These are phyloP conservation scores for Drosophila lutescens DNA, from an alignment of 2,888 invertebrate species.

Conservation along the genomic window DNA sequence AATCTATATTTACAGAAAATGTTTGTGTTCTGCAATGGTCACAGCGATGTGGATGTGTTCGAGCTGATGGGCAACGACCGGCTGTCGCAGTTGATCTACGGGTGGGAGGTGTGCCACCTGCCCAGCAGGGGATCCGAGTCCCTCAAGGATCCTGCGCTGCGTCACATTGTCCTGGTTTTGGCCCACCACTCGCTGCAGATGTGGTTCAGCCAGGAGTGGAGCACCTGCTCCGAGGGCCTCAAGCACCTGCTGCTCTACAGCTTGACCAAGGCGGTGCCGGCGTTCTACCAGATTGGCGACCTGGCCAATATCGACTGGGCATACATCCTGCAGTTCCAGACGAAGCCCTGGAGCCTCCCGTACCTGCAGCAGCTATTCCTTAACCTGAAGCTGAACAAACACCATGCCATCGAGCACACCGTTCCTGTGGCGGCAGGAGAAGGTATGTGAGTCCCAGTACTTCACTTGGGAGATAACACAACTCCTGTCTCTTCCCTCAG, in stretches of 20 bases:
- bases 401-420: slow-evolving; percentile 61
- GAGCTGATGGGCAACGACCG: slow-evolving; percentile 74
- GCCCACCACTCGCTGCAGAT: slow-evolving; percentile 74
- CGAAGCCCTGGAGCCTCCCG: slow-evolving; percentile 70
- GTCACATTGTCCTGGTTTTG: slow-evolving; percentile 61
- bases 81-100: slow-evolving; percentile 68
- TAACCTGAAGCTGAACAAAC: slow-evolving; percentile 45
- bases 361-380: slow-evolving; percentile 68
- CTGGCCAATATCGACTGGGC: slow-evolving; percentile 73
- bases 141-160: slow-evolving; percentile 44
- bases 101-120: slow-evolving; percentile 74
- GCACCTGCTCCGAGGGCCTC: slow-evolving; percentile 48
- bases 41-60: slow-evolving; percentile 76
- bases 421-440: slow-evolving; percentile 59
- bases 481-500: slow-evolving; percentile 43
- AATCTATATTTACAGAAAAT: slow-evolving; percentile 55
- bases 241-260: slow-evolving; percentile 63
- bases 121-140: slow-evolving; percentile 41
- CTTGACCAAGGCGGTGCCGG: slow-evolving; percentile 53
- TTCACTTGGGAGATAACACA: not conserved
- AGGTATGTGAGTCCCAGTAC: slow-evolving; percentile 17
- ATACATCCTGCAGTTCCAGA: slow-evolving; percentile 67
- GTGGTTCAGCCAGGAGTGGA: slow-evolving; percentile 81
- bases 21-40: slow-evolving; percentile 63
- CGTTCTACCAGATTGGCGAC: slow-evolving; percentile 59